A percentile compares a stretch with the other conserved stretches of the same genome.
Evolutionary conservation across 2,797 vertebrate species (phyloP).

Genomic region (Scarus forsteni): DNA sequence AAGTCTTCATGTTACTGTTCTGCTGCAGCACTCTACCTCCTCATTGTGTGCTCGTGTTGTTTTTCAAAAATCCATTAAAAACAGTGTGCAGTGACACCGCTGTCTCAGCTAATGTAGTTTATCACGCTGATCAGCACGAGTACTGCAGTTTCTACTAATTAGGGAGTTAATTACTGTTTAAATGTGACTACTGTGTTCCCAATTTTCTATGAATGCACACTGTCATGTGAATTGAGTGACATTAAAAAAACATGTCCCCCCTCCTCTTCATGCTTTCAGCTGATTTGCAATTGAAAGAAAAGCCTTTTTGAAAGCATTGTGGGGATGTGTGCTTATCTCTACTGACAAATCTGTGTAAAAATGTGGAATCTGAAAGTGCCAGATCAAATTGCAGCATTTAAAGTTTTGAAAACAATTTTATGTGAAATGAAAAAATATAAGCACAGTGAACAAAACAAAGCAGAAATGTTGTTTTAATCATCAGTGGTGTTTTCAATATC

Average conservation of each 20-base stretch:
- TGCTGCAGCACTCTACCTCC: conserved; percentile 17
- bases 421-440: too few species aligned
- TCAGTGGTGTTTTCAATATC: too few species aligned
- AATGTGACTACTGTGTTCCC: conserved; percentile 18
- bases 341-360: too few species aligned
- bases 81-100: conserved; percentile 25
- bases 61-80: conserved; percentile 49
- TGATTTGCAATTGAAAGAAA: background rate
- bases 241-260: background rate
- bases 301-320: background rate
- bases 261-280: background rate
- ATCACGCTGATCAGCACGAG: conserved; percentile 24
- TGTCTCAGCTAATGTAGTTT: conserved; percentile 24
- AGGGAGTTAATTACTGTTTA: conserved; percentile 32
- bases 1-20: conserved; percentile 30
- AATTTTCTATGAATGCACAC: conserved; percentile 6
- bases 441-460: too few species aligned
- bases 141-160: conserved; percentile 33
- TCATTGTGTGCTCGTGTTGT: conserved; percentile 15
- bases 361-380: too few species aligned
- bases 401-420: too few species aligned
- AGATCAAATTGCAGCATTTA: too few species aligned
- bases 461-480: too few species aligned
- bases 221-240: background rate
- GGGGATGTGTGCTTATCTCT: background rate